Conservation (phyloP, 2,113 vertebrate species). For the Sphyrna mokarran region DNA sequence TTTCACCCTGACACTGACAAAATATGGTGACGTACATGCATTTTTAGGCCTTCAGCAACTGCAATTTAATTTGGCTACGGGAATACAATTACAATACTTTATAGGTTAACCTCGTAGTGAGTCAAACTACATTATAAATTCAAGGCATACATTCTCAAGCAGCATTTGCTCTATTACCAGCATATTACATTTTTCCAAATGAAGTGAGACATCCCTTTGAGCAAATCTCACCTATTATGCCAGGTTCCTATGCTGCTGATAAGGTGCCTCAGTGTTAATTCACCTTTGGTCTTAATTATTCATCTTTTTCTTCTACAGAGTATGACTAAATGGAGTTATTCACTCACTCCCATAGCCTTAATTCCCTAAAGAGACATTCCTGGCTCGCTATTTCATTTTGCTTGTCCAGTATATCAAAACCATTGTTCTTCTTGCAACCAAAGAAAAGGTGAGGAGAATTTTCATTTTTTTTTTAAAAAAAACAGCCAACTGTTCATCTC, state of each 20-base stretch:
- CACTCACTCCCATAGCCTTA: neutral
- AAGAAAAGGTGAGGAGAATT: neutral
- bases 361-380: neutral
- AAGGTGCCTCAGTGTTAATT: neutral
- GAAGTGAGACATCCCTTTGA: neutral
- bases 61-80: neutral
- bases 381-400: neutral
- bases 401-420: neutral
- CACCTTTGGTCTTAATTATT: neutral
- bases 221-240: constrained; percentile 2
- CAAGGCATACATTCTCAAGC: no score
- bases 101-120: neutral
- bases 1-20: neutral
- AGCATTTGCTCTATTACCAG: neutral
- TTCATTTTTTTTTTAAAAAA: no score
- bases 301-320: neutral
- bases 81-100: neutral
- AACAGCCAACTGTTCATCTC: neutral
- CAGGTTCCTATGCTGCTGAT: neutral
- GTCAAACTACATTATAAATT: neutral
- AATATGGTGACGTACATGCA: neutral
- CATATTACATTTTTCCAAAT: constrained; percentile 1
- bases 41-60: neutral
- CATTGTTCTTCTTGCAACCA: neutral
- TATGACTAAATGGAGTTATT: constrained; percentile 23